Evolutionary conservation across 2,888 invertebrate genomes (phyloP).

Genomic region (Himalopsyche tibetana): DNA sequence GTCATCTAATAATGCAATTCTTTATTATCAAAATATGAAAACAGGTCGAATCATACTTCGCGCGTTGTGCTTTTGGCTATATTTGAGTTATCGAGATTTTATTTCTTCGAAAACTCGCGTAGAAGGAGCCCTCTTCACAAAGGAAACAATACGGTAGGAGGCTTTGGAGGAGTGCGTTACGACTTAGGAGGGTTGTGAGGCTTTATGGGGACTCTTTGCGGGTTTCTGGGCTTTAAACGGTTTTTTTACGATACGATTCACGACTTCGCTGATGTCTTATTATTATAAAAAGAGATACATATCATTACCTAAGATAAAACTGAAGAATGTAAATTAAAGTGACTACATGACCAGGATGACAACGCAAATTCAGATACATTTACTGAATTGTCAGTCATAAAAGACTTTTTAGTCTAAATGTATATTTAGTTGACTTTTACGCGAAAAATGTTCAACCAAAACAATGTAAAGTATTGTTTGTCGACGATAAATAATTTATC

Average conservation of each 20-base stretch:
- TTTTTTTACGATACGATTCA: constrained; percentile 26
- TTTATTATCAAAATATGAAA: no score
- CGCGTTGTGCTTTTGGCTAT: background rate
- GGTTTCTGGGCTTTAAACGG: constrained; percentile 13
- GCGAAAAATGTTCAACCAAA: no score
- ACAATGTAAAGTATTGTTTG: no score
- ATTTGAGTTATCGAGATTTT: constrained; percentile 30
- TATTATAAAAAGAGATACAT: background rate
- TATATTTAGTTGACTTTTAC: no score
- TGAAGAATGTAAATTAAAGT: no score
- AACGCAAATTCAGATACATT: no score
- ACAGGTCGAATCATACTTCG: background rate
- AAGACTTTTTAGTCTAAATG: no score
- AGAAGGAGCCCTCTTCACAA: background rate
- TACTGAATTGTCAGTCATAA: no score
- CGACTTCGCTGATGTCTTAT: constrained; percentile 6
- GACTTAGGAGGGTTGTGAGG: constrained; percentile 25
- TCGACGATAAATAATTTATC: no score
- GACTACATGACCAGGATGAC: no score
- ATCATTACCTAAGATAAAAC: no score
- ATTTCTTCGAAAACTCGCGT: constrained; percentile 19
- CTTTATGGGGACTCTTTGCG: background rate
- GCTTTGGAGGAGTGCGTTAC: constrained; percentile 14
- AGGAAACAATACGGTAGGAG: constrained; percentile 17
- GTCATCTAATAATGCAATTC: no score